Percentiles rank a stretch among this genome's conserved stretches.
phyloP scores from a whole-genome alignment of 2,113 vertebrate genomes.

The Callospermophilus lateralis region DNA sequence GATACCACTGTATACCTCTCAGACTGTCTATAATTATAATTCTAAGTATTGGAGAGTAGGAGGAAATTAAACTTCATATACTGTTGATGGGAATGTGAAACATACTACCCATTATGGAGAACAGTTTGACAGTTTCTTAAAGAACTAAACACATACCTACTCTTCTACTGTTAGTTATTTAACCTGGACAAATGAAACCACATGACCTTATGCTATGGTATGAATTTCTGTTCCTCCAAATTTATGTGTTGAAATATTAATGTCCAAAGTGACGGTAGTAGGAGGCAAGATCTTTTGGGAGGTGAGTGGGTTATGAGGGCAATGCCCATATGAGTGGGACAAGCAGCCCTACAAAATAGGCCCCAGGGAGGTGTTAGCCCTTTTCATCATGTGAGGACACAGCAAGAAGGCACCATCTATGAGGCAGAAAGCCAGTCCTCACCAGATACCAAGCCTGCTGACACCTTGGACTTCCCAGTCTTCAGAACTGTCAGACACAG shows the following conservation, averaged over 20 bases:
- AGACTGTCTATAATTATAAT: slow-evolving; percentile 49
- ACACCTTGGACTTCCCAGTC: background rate
- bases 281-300: background rate
- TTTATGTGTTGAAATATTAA: background rate
- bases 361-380: background rate
- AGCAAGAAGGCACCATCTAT: background rate
- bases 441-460: background rate
- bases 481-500: background rate
- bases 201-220: background rate
- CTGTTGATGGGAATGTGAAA: background rate
- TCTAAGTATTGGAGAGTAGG: background rate
- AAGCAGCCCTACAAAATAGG: background rate
- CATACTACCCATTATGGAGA: background rate
- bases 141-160: background rate
- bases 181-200: slow-evolving; percentile 12
- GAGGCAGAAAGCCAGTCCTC: background rate
- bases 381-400: no score
- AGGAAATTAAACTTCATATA: background rate
- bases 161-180: background rate
- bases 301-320: background rate
- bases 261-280: no score
- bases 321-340: background rate
- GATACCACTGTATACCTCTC: background rate
- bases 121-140: background rate
- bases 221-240: background rate